Base-by-base conservation (phyloP, 2,888 invertebrate genomes). In the Sesia apiformis region DNA sequence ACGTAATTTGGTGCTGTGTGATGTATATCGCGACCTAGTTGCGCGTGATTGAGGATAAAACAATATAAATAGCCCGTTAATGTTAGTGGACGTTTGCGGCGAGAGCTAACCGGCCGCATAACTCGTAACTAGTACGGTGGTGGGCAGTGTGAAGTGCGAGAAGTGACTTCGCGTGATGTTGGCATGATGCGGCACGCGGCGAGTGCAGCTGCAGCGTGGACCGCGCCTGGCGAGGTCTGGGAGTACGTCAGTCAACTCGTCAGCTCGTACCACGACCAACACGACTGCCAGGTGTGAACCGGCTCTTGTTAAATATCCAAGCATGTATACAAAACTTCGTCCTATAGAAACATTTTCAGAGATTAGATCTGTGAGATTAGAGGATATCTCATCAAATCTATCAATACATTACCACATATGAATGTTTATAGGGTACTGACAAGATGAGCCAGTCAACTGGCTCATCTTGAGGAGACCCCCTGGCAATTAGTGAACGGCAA, bases 171-270 rank as follows among this genome's bases (percentile, higher is more conserved):
- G 71, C 70, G 76, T 81, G 72, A 80, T 82, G 84, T 60, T 72
- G 90, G 85, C 81, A 90, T 83, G 90, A 90, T 84, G 89, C 85
- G 81, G 80, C 90, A 85, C 81, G 82, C 76, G 63, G 84, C 84
- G 59, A 82, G 74, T 59, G 76, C 84, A 63, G 76, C 81, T 60
- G 83, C 84, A 64, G 79, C 85, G 66, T 90, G 81, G 90, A 86
- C 81, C 64, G 91, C 78, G 73, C 91, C 91, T 65, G 91, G 91
- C 65, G 91, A 91, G 67, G 91, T 92, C 64, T 93, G 93, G 93
- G 93, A 93, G 81, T 92, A 91, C 73, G 92, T 93, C 76, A 92
- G 90, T 76, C 91, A 92, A 69, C 87, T 93, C 61, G 91, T 93
- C 75, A 92, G 91, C 80, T 91, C 91, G 52, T 92, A 92, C 69